Base-by-base conservation (phyloP, 2,113 vertebrate genomes). In the Pseudorasbora parva region DNA sequence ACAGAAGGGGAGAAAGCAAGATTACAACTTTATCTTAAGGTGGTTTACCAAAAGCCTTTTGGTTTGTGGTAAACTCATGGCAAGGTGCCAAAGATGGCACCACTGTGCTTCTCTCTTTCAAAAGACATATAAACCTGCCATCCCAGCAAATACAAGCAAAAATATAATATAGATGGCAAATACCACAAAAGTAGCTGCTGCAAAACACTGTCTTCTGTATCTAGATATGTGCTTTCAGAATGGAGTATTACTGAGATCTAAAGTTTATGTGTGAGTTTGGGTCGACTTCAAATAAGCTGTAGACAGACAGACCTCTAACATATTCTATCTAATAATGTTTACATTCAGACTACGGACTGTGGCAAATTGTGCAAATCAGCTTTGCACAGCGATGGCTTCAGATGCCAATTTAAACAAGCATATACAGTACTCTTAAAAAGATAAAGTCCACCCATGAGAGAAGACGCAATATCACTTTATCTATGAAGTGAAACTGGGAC, bases 21-120 rank as follows among this genome's bases (percentile, higher is more conserved):
- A 81, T 81, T 41, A 69, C 51, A 69, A 54, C 21, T 14, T 33
- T 41, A 51, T 81, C 45, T 21, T 41, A 21, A 41, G 78, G 78
- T 30, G 56, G n/a, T 62, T 79, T 66, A 69, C 64, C 62, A 81
- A 41, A 77, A 79, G 60, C 59, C 45, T 80, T 51, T 54, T 21
- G 60, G 47, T 69, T 69, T 71, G 64, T 27, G 11, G 60, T 80
- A n/a, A 66, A 80, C 57, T 27, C 4, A 7, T 62, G 77, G 77
- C 30, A 19, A 54, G 12, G 12, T n/a, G 64, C 62, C 64, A 81
- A 41, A 56, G 64, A 66, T 2, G 4, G 47, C 43, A 51, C 43
- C 47, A 33, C 27, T 10, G 21, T 37, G 74, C 5, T 69, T 68
- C 62, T 49, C 49, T 81, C 47, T 37, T n/a, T 69, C 64, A 8